phyloP scores from a whole-genome alignment of 2,888 invertebrate species.

The Macrophya annulata region DNA sequence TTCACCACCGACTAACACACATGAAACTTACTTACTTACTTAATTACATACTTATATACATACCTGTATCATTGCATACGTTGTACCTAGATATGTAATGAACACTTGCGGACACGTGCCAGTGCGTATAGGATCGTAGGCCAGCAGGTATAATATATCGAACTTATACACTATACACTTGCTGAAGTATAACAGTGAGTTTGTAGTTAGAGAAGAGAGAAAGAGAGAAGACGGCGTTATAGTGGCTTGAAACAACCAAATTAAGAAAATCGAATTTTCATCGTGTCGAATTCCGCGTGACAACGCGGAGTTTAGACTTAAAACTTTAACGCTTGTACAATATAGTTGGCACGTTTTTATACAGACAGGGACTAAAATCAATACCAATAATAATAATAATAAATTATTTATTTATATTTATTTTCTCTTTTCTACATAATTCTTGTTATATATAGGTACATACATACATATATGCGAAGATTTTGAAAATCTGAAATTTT shows the following conservation, averaged over 20 bases:
- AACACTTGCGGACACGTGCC: constrained; percentile 34
- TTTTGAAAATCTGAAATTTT: neutral
- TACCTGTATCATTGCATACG: neutral
- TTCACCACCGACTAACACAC: neutral
- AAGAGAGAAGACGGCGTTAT: neutral
- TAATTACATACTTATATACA: too few relatives aligned
- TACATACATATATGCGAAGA: neutral
- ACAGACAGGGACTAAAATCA: neutral
- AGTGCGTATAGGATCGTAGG: neutral
- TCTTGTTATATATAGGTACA: too few relatives aligned
- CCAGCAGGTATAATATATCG: constrained; percentile 1
- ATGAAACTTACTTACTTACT: too few relatives aligned
- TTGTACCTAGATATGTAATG: constrained; percentile 14
- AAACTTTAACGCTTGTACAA: neutral
- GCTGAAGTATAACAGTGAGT: too few relatives aligned
- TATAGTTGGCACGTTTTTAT: too few relatives aligned
- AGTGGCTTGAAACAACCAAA: constrained; percentile 5
- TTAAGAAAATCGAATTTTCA: neutral
- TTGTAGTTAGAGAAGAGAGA: neutral
- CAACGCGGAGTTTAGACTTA: neutral
- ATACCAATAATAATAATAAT: neutral
- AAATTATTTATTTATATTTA: neutral
- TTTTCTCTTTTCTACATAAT: neutral
- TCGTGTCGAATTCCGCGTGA: neutral
- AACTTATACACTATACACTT: neutral